Base-by-base conservation (phyloP, 2,797 vertebrate genomes). In the Clarias pachynema region DNA sequence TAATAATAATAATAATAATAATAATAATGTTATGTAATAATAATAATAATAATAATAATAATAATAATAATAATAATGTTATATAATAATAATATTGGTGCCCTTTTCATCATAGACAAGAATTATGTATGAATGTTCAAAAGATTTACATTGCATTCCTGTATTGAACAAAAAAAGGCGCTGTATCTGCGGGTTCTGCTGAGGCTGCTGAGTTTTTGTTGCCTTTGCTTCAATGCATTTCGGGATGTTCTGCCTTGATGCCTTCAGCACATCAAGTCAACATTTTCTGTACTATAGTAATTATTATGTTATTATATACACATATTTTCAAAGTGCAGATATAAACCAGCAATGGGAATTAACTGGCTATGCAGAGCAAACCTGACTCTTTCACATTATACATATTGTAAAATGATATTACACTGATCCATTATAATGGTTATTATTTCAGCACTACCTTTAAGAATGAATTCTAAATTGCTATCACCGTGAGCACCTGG, bases 21-120 rank as follows among this genome's bases (percentile, higher is more conserved):
- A 31, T 31, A 31, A 31, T 31, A 31, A 31, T 31, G 31, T 31
- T 31, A n/a, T n/a, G n/a, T 85, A 81, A 81, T 75, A 16, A 65
- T 44, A 40, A 40, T 40, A 40, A 1, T 31, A 40, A 81, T 85
- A 81, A 80, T 75, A 16, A 56, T 44, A 40, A 6, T 40, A 40
- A 1, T 40, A 40, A 40, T 40, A 40, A 40, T 40, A 40, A 40
- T 40, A 40, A 40, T 40, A 40, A 40, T 31, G 31, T 31, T 31
- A 31, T 31, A 34, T 34, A 34, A 34, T 34, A 34, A 34, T 34
- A 34, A 3, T 34, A 34, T 34, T 34, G 2, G 91, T 84, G 79
- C 88, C 88, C 91, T 83, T 89, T 86, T 93, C 87, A 88, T 85
- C 85, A 80, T 85, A 75, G 70, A 84, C 69, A 84, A 78, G 14